These are phyloP conservation scores for Polymixis lichenea DNA, from an alignment of 2,888 invertebrate species.

Conservation along the genomic window DNA sequence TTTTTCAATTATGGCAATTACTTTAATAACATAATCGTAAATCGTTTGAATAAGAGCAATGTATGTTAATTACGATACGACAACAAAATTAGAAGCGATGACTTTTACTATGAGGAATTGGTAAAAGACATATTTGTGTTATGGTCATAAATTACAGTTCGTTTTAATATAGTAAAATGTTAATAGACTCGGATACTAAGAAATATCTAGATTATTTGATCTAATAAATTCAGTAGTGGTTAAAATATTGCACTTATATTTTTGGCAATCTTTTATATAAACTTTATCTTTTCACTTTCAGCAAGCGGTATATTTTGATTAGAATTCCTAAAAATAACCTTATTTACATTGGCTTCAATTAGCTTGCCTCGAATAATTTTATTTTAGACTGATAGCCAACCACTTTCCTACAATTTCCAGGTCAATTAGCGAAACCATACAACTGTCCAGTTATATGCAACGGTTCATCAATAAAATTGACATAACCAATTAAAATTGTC, in stretches of 20 bases:
- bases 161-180: slow-evolving; percentile 25
- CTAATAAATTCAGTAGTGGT: too few relatives aligned
- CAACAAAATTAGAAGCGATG: slow-evolving; percentile 71
- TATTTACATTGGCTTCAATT: background rate
- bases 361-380: background rate
- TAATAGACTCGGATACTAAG: background rate
- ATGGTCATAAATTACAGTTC: slow-evolving; percentile 32
- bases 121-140: slow-evolving; percentile 26
- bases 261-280: background rate
- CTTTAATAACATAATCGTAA: slow-evolving; percentile 73
- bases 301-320: background rate
- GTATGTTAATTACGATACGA: slow-evolving; percentile 75
- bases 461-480: slow-evolving; percentile 8
- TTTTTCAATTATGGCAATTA: slow-evolving; percentile 76
- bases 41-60: slow-evolving; percentile 71
- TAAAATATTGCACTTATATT: background rate
- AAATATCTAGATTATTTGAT: too few relatives aligned
- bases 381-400: background rate
- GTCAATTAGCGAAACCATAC: slow-evolving; percentile 18
- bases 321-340: background rate
- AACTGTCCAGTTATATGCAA: slow-evolving; percentile 1
- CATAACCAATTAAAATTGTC: slow-evolving; percentile 42
- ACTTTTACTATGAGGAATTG: slow-evolving; percentile 48
- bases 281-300: background rate
- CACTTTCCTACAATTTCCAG: background rate